Base-by-base conservation (phyloP, 2,113 vertebrate species). In the Strix uralensis region DNA sequence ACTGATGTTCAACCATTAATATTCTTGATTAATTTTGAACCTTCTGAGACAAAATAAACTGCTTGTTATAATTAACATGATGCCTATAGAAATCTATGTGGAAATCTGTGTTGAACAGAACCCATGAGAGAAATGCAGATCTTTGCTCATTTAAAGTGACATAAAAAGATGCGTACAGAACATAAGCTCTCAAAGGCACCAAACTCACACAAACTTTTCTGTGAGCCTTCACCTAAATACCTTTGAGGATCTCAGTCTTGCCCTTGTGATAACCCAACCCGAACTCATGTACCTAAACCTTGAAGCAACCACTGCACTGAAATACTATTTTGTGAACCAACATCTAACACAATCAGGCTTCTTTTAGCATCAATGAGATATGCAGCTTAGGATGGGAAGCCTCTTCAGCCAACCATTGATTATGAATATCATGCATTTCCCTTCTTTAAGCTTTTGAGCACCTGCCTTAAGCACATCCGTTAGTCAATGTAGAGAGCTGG, bases 131-230 rank as follows among this genome's bases (percentile, higher is more conserved):
- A 90, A 78, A 66, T 34, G 57, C 27, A 44, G 40, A 6, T 57
- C 17, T 88, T 81, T 90, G 7, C 16, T 16, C 4, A 25, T 83
- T 84, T 74, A 34, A 34, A 58, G 18, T 46, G 46, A 71, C 57
- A 20, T 36, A 46, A 61, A 75, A 34, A 32, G 67, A 46, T 29
- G 7, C 0, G 0, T 30, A 49, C 4, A 27, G 46, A 18, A 66
- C 42, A 3, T 21, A 70, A 13, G 22, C 15, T 83, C 27, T 67
- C 27, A 58, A 86, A 85, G 49, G 49, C 49, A 69, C 58, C 20
- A 47, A 51, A 87, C 11, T 40, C 38, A 26, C 36, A 25, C 36
- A 30, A 8, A 16, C 10, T 61, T 65, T 65, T 77, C 59, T 61
- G 4, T 77, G 46, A 87, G 4, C 84, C 40, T 66, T 93, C 55